Percentiles rank a stretch among this genome's conserved stretches.
Evolutionary conservation across 2,797 vertebrate species (phyloP).

Genomic region (Distichodus sexfasciatus): DNA sequence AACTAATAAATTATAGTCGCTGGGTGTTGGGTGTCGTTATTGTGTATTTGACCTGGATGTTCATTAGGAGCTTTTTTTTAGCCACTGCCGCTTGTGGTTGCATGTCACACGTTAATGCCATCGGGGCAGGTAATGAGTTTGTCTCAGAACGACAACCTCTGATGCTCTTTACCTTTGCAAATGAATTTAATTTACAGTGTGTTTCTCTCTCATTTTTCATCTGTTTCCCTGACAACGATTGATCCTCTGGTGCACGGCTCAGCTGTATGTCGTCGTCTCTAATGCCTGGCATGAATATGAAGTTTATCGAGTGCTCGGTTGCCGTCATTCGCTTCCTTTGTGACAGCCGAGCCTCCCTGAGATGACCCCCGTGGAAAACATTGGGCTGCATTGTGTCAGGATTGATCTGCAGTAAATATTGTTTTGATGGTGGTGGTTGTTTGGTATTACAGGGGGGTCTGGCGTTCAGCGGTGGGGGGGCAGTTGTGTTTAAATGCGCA

Average conservation of each 20-base stretch:
- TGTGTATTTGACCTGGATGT: neutral
- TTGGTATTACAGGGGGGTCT: conserved; percentile 26
- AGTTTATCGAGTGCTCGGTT: conserved; percentile 4
- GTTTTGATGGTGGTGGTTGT: conserved; percentile 11
- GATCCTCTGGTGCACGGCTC: neutral
- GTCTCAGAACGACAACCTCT: too few relatives aligned
- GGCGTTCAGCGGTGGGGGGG: neutral
- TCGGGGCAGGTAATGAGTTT: too few relatives aligned
- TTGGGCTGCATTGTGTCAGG: neutral
- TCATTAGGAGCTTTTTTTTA: too few relatives aligned
- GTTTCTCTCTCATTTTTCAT: neutral
- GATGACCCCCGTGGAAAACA: neutral
- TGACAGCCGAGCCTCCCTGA: conserved; percentile 4
- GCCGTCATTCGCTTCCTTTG: neutral
- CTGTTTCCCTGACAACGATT: neutral
- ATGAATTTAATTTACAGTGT: too few relatives aligned
- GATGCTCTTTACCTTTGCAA: too few relatives aligned
- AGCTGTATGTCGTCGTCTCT: neutral
- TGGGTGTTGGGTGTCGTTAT: too few relatives aligned
- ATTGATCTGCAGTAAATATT: conserved; percentile 9
- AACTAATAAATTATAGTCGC: too few relatives aligned
- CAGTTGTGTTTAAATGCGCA: neutral
- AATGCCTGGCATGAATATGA: neutral
- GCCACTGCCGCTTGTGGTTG: too few relatives aligned
- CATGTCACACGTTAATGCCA: too few relatives aligned